Evolutionary conservation across 1,140 invertebrate species (phyloP).

Genomic region (Danaus plexippus): DNA sequence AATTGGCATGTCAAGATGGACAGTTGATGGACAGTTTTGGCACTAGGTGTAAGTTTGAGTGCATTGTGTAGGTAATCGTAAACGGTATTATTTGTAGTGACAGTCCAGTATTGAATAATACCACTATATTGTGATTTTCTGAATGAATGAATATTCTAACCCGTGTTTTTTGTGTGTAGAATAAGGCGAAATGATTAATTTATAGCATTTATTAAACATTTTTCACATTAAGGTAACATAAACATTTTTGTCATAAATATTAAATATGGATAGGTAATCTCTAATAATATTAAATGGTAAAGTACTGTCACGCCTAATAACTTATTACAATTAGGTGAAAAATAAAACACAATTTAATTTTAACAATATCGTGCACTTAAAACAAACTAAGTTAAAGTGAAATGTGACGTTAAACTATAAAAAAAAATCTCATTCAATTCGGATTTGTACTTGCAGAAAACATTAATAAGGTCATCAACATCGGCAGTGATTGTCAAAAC

Average conservation of each 20-base stretch:
- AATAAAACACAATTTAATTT: constrained; percentile 68
- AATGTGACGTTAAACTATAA: constrained; percentile 66
- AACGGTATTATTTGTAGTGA: background rate
- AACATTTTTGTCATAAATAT: constrained; percentile 60
- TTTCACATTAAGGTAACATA: constrained; percentile 69
- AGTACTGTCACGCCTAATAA: constrained; percentile 66
- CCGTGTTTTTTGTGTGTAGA: constrained; percentile 44
- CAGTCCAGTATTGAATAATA: too few species aligned
- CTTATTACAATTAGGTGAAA: constrained; percentile 66
- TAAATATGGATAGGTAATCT: constrained; percentile 58
- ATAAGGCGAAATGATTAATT: constrained; percentile 67
- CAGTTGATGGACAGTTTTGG: constrained; percentile 27
- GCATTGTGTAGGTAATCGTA: constrained; percentile 23
- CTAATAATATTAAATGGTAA: constrained; percentile 59
- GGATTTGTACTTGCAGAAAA: constrained; percentile 70
- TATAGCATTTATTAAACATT: constrained; percentile 67
- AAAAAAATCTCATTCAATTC: constrained; percentile 66
- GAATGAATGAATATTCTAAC: constrained; percentile 13
- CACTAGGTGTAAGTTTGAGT: constrained; percentile 22
- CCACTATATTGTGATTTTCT: background rate
- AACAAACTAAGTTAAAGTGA: constrained; percentile 66
- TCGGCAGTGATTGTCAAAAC: constrained; percentile 65
- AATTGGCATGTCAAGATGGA: background rate
- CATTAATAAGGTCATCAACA: constrained; percentile 52
- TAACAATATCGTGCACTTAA: constrained; percentile 69